These are phyloP conservation scores for Esox masquinongy DNA, from an alignment of 2,797 vertebrate genomes.

Conservation along the genomic window DNA sequence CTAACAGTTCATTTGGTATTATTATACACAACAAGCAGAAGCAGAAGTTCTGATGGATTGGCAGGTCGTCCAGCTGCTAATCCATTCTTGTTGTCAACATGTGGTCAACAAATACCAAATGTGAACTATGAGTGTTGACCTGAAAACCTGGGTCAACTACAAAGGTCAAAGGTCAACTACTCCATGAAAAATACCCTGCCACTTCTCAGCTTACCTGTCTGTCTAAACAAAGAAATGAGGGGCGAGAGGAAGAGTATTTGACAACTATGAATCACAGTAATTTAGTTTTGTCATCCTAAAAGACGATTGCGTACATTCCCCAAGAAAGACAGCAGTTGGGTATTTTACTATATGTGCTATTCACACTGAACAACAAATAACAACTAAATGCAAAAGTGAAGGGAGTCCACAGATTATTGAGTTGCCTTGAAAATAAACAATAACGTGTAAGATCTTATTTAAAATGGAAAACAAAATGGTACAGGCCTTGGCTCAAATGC, in stretches of 20 bases:
- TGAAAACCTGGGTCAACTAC: conserved; percentile 42
- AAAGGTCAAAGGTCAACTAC: conserved; percentile 61
- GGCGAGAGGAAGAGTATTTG: conserved; percentile 33
- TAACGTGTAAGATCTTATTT: conserved; percentile 25
- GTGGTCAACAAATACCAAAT: conserved; percentile 52
- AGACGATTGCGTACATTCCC: conserved; percentile 39
- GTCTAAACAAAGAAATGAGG: conserved; percentile 29
- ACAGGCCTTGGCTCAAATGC: background rate
- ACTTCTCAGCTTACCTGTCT: conserved; percentile 54
- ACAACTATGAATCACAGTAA: background rate
- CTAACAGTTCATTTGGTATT: conserved; percentile 42
- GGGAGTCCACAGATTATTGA: background rate
- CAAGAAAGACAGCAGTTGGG: conserved; percentile 13
- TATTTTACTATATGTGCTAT: background rate
- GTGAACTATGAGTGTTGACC: conserved; percentile 63
- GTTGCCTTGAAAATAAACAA: conserved; percentile 50
- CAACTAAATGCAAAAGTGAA: background rate
- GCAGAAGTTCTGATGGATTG: conserved; percentile 63
- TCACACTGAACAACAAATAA: background rate
- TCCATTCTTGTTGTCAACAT: conserved; percentile 49
- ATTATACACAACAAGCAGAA: conserved; percentile 33
- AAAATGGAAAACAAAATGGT: conserved; percentile 1
- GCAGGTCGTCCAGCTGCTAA: conserved; percentile 41
- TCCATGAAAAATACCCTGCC: conserved; percentile 58
- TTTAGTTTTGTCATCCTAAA: background rate